phyloP scores from a whole-genome alignment of 2,888 invertebrate genomes.

The Dichetophora obliterata region DNA sequence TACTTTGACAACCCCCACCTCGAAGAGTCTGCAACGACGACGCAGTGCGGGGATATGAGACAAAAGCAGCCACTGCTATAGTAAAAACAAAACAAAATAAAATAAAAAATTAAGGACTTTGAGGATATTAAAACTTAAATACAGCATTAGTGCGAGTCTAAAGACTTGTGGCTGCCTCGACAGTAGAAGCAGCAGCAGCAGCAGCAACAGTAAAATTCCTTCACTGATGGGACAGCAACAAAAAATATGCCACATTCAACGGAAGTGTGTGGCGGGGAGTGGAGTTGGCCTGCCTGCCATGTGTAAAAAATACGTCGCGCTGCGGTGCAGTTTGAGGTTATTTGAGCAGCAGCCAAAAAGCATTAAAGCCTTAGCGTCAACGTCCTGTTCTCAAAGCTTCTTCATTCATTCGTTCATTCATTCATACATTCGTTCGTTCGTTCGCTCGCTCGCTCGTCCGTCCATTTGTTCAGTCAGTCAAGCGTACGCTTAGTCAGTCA shows the following conservation, averaged over 20 bases:
- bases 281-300: neutral
- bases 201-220: conserved; percentile 21
- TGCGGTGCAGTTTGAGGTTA: conserved; percentile 17
- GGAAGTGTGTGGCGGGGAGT: neutral
- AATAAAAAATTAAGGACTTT: conserved; percentile 20
- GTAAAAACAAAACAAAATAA: neutral
- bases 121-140: conserved; percentile 41
- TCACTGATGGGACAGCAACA: neutral
- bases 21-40: neutral
- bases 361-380: conserved; percentile 51
- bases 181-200: conserved; percentile 15
- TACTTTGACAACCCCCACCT: neutral
- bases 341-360: conserved; percentile 52
- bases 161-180: conserved; percentile 33
- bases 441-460: conserved; percentile 51
- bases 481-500: conserved; percentile 15
- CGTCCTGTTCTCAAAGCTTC: conserved; percentile 14
- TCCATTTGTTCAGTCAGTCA: conserved; percentile 25
- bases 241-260: neutral
- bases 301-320: conserved; percentile 2
- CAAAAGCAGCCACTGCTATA: neutral
- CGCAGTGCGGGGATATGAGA: neutral
- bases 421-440: conserved; percentile 44
- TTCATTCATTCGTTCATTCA: neutral
- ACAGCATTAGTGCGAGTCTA: conserved; percentile 38